These are phyloP conservation scores for Pavo muticus DNA, from an alignment of 2,113 vertebrate genomes.

Conservation along the genomic window DNA sequence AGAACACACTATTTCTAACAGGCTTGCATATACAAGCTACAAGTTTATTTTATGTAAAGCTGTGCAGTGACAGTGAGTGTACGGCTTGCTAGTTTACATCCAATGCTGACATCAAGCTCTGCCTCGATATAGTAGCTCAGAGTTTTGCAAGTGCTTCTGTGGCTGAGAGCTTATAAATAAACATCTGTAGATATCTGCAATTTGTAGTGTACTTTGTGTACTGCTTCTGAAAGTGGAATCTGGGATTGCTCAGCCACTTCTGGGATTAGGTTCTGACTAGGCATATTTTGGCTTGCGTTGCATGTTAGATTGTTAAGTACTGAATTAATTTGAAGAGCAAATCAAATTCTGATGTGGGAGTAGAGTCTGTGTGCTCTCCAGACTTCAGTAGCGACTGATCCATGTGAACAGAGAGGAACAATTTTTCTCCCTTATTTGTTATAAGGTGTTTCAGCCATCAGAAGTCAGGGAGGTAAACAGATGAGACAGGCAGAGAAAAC, in stretches of 20 bases:
- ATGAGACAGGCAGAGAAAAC: neutral
- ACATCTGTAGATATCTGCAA: neutral
- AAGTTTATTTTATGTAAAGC: neutral
- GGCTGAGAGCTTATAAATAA: neutral
- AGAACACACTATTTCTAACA: neutral
- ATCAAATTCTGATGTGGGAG: conserved; percentile 27
- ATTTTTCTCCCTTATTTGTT: neutral
- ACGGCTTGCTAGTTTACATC: neutral
- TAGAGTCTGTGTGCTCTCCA: conserved; percentile 13
- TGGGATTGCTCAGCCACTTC: neutral
- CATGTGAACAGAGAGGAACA: neutral
- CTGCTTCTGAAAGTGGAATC: neutral
- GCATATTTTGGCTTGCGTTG: neutral
- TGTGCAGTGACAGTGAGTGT: neutral
- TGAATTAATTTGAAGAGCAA: conserved; percentile 48
- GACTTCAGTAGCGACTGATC: conserved; percentile 6
- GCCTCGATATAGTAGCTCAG: neutral
- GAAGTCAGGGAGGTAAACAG: neutral
- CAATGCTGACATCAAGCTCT: neutral
- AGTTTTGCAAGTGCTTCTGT: neutral
- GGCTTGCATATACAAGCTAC: neutral
- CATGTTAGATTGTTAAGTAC: conserved; percentile 20
- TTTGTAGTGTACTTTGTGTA: neutral
- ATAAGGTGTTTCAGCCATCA: neutral
- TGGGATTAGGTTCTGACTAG: neutral